Base-by-base conservation (phyloP, 2,888 invertebrate species). In the Ceraclea dissimilis region DNA sequence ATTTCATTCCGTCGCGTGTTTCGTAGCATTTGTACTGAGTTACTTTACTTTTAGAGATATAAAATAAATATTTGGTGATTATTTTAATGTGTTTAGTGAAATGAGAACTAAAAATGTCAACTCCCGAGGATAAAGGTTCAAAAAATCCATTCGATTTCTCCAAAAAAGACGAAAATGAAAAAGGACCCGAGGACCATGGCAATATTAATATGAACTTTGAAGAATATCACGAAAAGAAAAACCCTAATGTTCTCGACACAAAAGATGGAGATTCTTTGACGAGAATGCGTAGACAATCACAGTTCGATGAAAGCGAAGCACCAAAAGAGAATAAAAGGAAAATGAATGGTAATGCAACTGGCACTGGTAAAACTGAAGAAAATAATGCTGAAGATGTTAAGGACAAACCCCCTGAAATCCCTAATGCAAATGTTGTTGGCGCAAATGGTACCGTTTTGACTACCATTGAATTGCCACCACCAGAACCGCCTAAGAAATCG, bases 401-500 rank as follows among this genome's bases (percentile, higher is more conserved):
- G 2, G 39, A 39, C 8, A 39, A 39, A n/a, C 13, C 13, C 13
- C 4, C 4, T 8, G 39, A 39, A 39, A 13, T 13, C 13, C 10
- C 26, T 6, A 26, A 26, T 26, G 26, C 5, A 6, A 26, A 26
- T 10, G 26, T 4, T 26, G 10, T 26, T 10, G 26, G 26, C 4
- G 10, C 10, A 10, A 26, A 26, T 10, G 26, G 26, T 6, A 13
- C 13, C 39, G 39, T 13, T 4, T 13, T 4, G 13, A 5, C 39
- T 39, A 13, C 39, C 39, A 13, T 13, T 8, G 26, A 6, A 26
- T 39, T 39, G 16, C 39, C 39, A 8, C 4, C 13, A 13, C 4
- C 13, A n/a, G 39, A 39, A 39, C 8, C 13, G 1, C 67, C 71
- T 11, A 68, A 70, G 0, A 65, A 70, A 13, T 66, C 65, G 44